Evolutionary conservation across 2,797 vertebrate species (phyloP).

Genomic region (Sciaenops ocellatus): DNA sequence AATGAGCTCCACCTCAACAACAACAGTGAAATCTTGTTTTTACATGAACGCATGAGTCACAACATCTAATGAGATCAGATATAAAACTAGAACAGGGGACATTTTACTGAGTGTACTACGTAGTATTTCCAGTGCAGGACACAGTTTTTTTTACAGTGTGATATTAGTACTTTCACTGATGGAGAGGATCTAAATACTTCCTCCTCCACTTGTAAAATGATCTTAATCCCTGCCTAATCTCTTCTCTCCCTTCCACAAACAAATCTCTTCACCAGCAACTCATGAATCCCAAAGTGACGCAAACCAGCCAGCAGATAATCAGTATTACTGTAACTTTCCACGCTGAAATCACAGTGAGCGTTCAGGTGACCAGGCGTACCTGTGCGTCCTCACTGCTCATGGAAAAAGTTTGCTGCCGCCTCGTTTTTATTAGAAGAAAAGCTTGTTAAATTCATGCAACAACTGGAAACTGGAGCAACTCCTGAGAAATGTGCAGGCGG

Average conservation of each 20-base stretch:
- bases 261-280: slow-evolving; percentile 7
- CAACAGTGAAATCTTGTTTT: too few relatives aligned
- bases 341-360: accelerated
- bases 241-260: slow-evolving; percentile 17
- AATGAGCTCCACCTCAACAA: too few relatives aligned
- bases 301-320: neutral
- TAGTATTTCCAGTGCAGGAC: too few relatives aligned
- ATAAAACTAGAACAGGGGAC: too few relatives aligned
- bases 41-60: too few relatives aligned
- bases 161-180: neutral
- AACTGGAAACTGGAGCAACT: slow-evolving; percentile 34
- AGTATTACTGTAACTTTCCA: neutral
- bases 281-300: neutral
- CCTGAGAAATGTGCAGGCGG: neutral
- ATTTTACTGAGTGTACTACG: too few relatives aligned
- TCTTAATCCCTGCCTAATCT: neutral
- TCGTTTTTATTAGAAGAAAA: neutral
- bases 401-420: slow-evolving; percentile 15
- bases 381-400: neutral
- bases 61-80: too few relatives aligned
- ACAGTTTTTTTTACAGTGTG: neutral
- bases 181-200: neutral
- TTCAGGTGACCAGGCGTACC: slow-evolving; percentile 40
- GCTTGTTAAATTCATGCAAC: slow-evolving; percentile 18
- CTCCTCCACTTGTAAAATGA: neutral